These are phyloP conservation scores for Drosophila paramelanica DNA, from an alignment of 2,888 invertebrate genomes.

Conservation along the genomic window DNA sequence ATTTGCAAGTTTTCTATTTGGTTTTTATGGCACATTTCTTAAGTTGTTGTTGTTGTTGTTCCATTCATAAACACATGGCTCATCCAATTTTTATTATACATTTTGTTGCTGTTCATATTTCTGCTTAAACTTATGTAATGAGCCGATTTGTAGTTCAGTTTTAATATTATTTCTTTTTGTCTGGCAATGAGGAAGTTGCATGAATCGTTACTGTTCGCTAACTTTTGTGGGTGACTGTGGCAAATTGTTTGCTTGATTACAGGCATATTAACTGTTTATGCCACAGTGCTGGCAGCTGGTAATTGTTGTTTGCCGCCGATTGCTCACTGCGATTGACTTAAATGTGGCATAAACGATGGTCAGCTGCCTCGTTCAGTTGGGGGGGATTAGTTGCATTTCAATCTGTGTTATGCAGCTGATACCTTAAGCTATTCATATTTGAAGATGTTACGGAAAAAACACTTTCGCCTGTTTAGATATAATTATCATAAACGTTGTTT, in stretches of 20 bases:
- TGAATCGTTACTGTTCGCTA: slow-evolving; percentile 6
- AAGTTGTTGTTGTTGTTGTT: slow-evolving; percentile 26
- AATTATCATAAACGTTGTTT: slow-evolving; percentile 10
- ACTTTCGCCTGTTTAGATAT: slow-evolving; percentile 26
- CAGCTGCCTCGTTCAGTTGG: background rate
- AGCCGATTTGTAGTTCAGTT: slow-evolving; percentile 36
- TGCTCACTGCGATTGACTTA: slow-evolving; percentile 35
- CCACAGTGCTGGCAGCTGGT: slow-evolving; percentile 28
- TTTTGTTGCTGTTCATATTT: slow-evolving; percentile 17
- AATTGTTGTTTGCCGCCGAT: slow-evolving; percentile 13
- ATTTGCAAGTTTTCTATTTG: slow-evolving; percentile 46
- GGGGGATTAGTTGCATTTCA: background rate
- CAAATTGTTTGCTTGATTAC: slow-evolving; percentile 70
- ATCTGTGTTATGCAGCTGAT: slow-evolving; percentile 12
- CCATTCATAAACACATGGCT: slow-evolving; percentile 69
- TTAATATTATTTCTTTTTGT: background rate
- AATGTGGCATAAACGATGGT: slow-evolving; percentile 53
- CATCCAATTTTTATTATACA: slow-evolving; percentile 45
- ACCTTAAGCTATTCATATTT: slow-evolving; percentile 15
- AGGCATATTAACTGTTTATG: slow-evolving; percentile 54
- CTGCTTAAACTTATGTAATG: slow-evolving; percentile 53
- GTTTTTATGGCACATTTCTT: slow-evolving; percentile 26
- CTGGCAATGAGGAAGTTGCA: slow-evolving; percentile 68
- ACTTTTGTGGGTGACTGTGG: slow-evolving; percentile 73
- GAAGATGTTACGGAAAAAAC: slow-evolving; percentile 17